Evolutionary conservation across 1,140 invertebrate genomes (phyloP).

Genomic region (Camponotus vicinus): DNA sequence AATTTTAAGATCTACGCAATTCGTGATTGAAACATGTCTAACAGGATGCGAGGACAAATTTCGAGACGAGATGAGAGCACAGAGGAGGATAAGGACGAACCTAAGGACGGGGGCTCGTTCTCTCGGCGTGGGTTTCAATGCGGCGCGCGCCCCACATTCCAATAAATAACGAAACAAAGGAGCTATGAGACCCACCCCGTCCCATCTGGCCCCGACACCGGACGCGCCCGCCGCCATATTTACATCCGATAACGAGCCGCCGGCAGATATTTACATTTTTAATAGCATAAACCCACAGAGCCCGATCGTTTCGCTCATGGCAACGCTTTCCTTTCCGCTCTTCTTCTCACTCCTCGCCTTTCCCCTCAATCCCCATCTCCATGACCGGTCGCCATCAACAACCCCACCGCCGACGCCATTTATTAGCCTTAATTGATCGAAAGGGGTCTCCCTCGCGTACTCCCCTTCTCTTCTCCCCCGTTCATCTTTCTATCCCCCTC

Average conservation of each 20-base stretch:
- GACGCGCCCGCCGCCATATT: conserved; percentile 79
- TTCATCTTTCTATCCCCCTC: conserved; percentile 39
- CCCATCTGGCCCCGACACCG: conserved; percentile 68
- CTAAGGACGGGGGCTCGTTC: conserved; percentile 1
- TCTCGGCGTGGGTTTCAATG: conserved; percentile 66
- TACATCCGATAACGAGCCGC: conserved; percentile 86
- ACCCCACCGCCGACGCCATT: conserved; percentile 80
- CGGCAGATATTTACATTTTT: conserved; percentile 86
- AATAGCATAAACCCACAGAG: conserved; percentile 85
- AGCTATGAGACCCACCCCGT: conserved; percentile 71
- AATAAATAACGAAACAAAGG: conserved; percentile 85
- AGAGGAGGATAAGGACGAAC: not conserved
- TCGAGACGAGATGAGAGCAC: conserved; percentile 22
- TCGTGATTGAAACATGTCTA: conserved; percentile 64
- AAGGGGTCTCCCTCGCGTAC: conserved; percentile 69
- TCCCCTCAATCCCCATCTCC: conserved; percentile 45
- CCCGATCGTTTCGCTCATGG: conserved; percentile 67
- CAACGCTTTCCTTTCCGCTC: conserved; percentile 72
- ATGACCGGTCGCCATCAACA: conserved; percentile 65
- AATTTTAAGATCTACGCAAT: not conserved
- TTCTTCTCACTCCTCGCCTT: conserved; percentile 68
- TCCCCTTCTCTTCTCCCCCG: not conserved
- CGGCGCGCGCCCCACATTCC: conserved; percentile 72
- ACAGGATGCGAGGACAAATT: not conserved
- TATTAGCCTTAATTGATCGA: conserved; percentile 86